A percentile compares a stretch with the other conserved stretches of the same genome.
Conservation (phyloP, 2,797 vertebrate genomes). For the Podargus strigoides region DNA sequence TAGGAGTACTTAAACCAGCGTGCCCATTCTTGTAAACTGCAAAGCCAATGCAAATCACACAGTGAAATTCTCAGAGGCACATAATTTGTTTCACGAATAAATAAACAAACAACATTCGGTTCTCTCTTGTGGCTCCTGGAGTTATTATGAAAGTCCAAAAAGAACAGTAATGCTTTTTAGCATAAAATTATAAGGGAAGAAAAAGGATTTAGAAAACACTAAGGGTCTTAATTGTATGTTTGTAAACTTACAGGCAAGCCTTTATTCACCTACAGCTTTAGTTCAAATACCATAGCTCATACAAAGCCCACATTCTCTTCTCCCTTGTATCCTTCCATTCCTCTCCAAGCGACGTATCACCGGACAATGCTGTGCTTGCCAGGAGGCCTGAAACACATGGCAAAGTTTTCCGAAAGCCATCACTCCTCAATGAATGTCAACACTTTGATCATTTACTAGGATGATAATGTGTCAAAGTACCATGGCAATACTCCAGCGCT, state of each 20-base stretch:
- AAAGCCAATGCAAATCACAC: slow-evolving; percentile 75
- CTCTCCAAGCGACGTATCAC: not conserved
- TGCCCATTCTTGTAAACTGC: slow-evolving; percentile 7
- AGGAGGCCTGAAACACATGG: not conserved
- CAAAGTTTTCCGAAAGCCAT: slow-evolving; percentile 6
- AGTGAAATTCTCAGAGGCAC: slow-evolving; percentile 58
- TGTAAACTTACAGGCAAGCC: slow-evolving; percentile 76
- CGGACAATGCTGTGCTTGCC: slow-evolving; percentile 16
- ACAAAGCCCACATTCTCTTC: slow-evolving; percentile 31
- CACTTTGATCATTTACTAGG: not conserved
- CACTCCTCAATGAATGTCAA: slow-evolving; percentile 3
- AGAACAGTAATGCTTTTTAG: slow-evolving; percentile 78
- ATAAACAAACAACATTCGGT: slow-evolving; percentile 83
- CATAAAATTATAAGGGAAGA: slow-evolving; percentile 87
- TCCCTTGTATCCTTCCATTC: not conserved
- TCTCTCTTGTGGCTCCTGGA: slow-evolving; percentile 59
- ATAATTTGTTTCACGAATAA: slow-evolving; percentile 80
- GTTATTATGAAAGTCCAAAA: slow-evolving; percentile 80
- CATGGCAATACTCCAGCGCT: not conserved
- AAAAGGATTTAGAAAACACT: slow-evolving; percentile 82
- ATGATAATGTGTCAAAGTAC: not conserved
- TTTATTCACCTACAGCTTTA: slow-evolving; percentile 78
- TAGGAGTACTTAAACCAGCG: not conserved
- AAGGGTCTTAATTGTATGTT: slow-evolving; percentile 80
- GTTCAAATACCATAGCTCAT: slow-evolving; percentile 62